phyloP scores from a whole-genome alignment of 2,888 invertebrate species.

The Chymomyza amoena region DNA sequence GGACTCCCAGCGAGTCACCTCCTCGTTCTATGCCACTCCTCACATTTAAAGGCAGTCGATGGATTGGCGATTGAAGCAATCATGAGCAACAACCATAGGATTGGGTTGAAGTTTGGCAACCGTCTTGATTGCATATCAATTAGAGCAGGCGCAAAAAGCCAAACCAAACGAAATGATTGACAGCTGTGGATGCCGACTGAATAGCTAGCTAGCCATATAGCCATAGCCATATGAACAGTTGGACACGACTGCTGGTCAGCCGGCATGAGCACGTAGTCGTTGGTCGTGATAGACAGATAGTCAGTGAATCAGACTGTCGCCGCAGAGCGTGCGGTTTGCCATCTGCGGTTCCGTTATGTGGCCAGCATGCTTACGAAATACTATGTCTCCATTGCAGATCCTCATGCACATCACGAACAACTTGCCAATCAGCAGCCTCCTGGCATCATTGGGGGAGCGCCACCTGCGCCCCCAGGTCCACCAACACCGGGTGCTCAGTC shows the following conservation, averaged over 20 bases:
- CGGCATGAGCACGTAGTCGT: constrained; percentile 42
- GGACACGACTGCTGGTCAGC: constrained; percentile 20
- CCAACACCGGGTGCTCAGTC: constrained; percentile 63
- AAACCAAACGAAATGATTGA: constrained; percentile 69
- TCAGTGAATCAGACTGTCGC: constrained; percentile 7
- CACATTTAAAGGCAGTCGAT: constrained; percentile 33
- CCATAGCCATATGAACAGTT: background rate
- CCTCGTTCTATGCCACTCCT: constrained; percentile 27
- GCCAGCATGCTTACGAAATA: constrained; percentile 30
- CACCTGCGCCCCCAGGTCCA: constrained; percentile 62
- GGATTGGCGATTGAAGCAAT: constrained; percentile 57
- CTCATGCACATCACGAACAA: constrained; percentile 77
- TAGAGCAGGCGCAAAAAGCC: constrained; percentile 70
- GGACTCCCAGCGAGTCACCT: constrained; percentile 15
- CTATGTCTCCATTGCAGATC: constrained; percentile 50
- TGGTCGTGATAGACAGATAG: background rate
- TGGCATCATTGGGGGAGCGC: constrained; percentile 73
- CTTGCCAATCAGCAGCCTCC: constrained; percentile 76
- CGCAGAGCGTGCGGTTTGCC: constrained; percentile 30
- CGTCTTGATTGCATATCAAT: constrained; percentile 69
- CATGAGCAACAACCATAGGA: constrained; percentile 10
- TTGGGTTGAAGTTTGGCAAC: constrained; percentile 21
- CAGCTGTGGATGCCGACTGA: constrained; percentile 40
- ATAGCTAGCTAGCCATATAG: constrained; percentile 4
- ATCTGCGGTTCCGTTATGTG: constrained; percentile 58